These are phyloP conservation scores for Drosophila ambigua DNA, from an alignment of 1,140 invertebrate genomes.

Conservation along the genomic window DNA sequence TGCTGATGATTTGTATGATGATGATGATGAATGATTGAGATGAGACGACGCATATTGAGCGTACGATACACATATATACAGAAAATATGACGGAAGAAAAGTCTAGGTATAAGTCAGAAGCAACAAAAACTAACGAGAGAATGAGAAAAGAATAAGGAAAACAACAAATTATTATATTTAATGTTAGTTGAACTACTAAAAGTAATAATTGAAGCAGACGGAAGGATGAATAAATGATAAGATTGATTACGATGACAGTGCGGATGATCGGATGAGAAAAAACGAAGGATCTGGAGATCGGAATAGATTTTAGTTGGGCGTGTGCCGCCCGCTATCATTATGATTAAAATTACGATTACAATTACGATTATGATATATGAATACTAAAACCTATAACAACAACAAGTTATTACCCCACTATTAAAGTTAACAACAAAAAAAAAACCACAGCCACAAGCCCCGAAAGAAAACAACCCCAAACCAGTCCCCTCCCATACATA, in stretches of 20 bases:
- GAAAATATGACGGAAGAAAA: slow-evolving; percentile 28
- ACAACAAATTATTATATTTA: slow-evolving; percentile 76
- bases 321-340: slow-evolving; percentile 55
- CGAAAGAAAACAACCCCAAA: no score
- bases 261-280: slow-evolving; percentile 6
- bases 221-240: slow-evolving; percentile 24
- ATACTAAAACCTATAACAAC: slow-evolving; percentile 61
- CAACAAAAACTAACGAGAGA: slow-evolving; percentile 56
- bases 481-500: slow-evolving; percentile 36
- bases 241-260: slow-evolving; percentile 12
- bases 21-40: slow-evolving; percentile 25
- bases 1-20: slow-evolving; percentile 19
- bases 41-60: slow-evolving; percentile 6
- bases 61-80: slow-evolving; percentile 35
- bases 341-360: slow-evolving; percentile 61
- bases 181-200: slow-evolving; percentile 81
- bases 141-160: slow-evolving; percentile 46
- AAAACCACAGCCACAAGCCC: slow-evolving; percentile 33
- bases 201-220: slow-evolving; percentile 35
- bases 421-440: slow-evolving; percentile 71
- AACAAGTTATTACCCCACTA: slow-evolving; percentile 75
- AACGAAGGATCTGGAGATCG: neutral
- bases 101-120: slow-evolving; percentile 38
- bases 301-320: slow-evolving; percentile 67
- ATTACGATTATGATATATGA: slow-evolving; percentile 62